Evolutionary conservation across 2,888 invertebrate genomes (phyloP).

Genomic region (Lypha dubia): DNA sequence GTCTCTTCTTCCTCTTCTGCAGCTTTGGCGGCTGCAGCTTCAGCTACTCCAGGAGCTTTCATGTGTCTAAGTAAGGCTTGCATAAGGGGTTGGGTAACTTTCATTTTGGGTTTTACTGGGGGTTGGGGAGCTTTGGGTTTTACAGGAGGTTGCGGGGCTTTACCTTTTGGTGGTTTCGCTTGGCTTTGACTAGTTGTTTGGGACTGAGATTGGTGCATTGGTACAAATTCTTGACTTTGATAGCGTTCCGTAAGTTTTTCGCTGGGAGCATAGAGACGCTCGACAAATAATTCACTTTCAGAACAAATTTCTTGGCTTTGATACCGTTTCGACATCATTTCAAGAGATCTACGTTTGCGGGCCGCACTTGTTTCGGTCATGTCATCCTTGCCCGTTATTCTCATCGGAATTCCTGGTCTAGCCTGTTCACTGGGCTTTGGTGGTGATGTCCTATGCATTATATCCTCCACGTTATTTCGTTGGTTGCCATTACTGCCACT

Average conservation of each 20-base stretch:
- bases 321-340: slow-evolving; percentile 85
- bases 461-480: slow-evolving; percentile 75
- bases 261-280: slow-evolving; percentile 86
- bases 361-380: slow-evolving; percentile 78
- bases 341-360: slow-evolving; percentile 84
- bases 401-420: slow-evolving; percentile 76
- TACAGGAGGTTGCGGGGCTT: slow-evolving; percentile 78
- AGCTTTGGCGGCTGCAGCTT: slow-evolving; percentile 79
- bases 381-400: slow-evolving; percentile 75
- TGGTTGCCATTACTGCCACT: slow-evolving; percentile 78
- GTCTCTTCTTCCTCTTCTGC: slow-evolving; percentile 72
- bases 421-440: slow-evolving; percentile 68
- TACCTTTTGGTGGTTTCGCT: slow-evolving; percentile 75
- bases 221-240: slow-evolving; percentile 87
- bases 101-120: slow-evolving; percentile 76
- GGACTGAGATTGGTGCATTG: slow-evolving; percentile 79
- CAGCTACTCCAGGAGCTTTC: slow-evolving; percentile 78
- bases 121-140: slow-evolving; percentile 73
- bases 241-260: slow-evolving; percentile 87
- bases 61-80: slow-evolving; percentile 80
- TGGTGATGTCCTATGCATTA: slow-evolving; percentile 74
- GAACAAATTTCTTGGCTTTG: slow-evolving; percentile 86
- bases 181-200: slow-evolving; percentile 38
- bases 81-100: slow-evolving; percentile 80
- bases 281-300: slow-evolving; percentile 84